A percentile compares a stretch with the other conserved stretches of the same genome.
These are phyloP conservation scores for Glaucopsyche alexis DNA, from an alignment of 2,888 invertebrate genomes.

Conservation along the genomic window DNA sequence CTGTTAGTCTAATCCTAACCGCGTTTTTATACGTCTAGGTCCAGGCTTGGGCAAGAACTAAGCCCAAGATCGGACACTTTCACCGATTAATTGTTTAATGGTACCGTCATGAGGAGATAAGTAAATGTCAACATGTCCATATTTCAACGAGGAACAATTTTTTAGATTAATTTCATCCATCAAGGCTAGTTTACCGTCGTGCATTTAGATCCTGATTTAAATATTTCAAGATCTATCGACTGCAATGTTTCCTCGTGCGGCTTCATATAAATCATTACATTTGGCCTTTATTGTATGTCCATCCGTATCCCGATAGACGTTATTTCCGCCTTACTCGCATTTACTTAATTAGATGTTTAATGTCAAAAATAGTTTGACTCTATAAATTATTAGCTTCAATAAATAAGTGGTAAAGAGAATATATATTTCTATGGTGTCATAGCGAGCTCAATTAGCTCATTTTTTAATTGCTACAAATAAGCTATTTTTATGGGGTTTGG, in stretches of 20 bases:
- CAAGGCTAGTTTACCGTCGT: slow-evolving; percentile 48
- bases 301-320: slow-evolving; percentile 18
- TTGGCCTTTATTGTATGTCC: slow-evolving; percentile 38
- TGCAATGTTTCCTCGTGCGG: slow-evolving; percentile 38
- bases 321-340: slow-evolving; percentile 26
- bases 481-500: too few species aligned
- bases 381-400: not conserved
- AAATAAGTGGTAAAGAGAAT: not conserved
- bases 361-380: not conserved
- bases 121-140: slow-evolving; percentile 70
- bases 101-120: slow-evolving; percentile 60
- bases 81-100: slow-evolving; percentile 67
- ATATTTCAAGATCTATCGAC: slow-evolving; percentile 39
- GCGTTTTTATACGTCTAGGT: slow-evolving; percentile 66
- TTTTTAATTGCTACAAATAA: too few species aligned
- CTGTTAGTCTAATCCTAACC: slow-evolving; percentile 74
- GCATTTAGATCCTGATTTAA: slow-evolving; percentile 48
- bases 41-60: slow-evolving; percentile 53
- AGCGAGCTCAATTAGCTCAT: too few species aligned
- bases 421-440: not conserved
- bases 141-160: slow-evolving; percentile 57
- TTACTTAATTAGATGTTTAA: slow-evolving; percentile 11
- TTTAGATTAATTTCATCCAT: slow-evolving; percentile 47
- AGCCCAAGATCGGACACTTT: slow-evolving; percentile 61
- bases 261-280: slow-evolving; percentile 36